Conservation (phyloP, 2,113 vertebrate genomes). For the Notarius lentiginosus region DNA sequence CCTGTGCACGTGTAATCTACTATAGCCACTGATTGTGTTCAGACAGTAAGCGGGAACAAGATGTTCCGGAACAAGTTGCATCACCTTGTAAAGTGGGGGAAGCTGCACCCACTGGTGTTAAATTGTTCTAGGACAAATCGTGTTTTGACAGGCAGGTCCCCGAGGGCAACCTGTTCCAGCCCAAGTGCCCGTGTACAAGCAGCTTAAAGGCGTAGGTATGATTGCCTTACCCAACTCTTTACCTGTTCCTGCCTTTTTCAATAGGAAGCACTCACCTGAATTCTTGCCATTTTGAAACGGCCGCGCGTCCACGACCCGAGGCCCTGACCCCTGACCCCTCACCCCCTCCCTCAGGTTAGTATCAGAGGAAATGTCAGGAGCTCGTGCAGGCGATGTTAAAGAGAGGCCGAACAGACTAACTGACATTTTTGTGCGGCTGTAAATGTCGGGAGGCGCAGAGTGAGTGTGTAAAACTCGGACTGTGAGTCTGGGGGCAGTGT, state of each 20-base stretch:
- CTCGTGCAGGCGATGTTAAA: slow-evolving; percentile 74
- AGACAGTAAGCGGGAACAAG: too few species aligned
- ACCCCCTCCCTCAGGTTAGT: slow-evolving; percentile 61
- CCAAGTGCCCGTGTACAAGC: too few species aligned
- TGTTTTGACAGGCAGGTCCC: too few species aligned
- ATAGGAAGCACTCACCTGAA: neutral
- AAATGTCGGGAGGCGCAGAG: slow-evolving; percentile 70
- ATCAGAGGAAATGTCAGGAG: slow-evolving; percentile 79
- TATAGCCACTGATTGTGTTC: too few species aligned
- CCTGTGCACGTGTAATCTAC: too few species aligned
- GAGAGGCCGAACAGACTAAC: slow-evolving; percentile 73
- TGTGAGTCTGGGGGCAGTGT: neutral
- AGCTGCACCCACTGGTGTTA: too few species aligned
- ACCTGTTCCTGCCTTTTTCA: neutral
- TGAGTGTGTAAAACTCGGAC: slow-evolving; percentile 65
- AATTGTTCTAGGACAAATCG: too few species aligned
- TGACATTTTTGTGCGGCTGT: slow-evolving; percentile 73
- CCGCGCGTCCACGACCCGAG: neutral
- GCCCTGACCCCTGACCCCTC: slow-evolving; percentile 11
- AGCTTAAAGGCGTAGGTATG: too few species aligned
- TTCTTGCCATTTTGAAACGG: neutral
- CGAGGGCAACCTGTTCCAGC: too few species aligned
- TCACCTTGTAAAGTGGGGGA: too few species aligned
- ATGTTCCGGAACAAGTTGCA: too few species aligned
- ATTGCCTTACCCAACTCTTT: too few species aligned